These are phyloP conservation scores for Caenorhabditis zanzibari DNA, from an alignment of 2,888 invertebrate genomes.

Conservation along the genomic window DNA sequence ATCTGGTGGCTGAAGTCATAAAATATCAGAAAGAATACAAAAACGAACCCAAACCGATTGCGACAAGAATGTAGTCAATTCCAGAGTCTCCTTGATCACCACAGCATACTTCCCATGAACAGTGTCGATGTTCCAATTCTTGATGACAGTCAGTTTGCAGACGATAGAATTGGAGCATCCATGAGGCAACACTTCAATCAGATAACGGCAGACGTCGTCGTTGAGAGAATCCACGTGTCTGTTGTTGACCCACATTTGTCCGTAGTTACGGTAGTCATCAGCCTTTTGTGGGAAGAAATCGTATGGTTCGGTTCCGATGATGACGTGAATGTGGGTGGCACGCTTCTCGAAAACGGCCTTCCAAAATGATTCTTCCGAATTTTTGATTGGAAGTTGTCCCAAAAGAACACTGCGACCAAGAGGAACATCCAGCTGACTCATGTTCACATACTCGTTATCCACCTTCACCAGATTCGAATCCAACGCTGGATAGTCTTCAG, in stretches of 20 bases:
- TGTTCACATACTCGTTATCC: constrained; percentile 32
- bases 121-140: constrained; percentile 34
- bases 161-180: constrained; percentile 50
- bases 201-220: constrained; percentile 26
- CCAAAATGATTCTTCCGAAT: constrained; percentile 36
- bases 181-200: constrained; percentile 42
- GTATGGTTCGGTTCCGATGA: neutral
- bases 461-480: constrained; percentile 37
- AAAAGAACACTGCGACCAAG: constrained; percentile 28
- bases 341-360: constrained; percentile 35
- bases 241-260: constrained; percentile 47
- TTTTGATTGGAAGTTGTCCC: constrained; percentile 21
- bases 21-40: neutral
- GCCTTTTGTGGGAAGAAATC: constrained; percentile 38
- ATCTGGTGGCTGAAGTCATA: constrained; percentile 23
- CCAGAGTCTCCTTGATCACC: constrained; percentile 41
- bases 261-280: constrained; percentile 31
- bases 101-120: constrained; percentile 17
- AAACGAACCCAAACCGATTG: constrained; percentile 12
- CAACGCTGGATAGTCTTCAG: constrained; percentile 34
- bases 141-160: constrained; percentile 30
- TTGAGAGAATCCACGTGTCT: constrained; percentile 11
- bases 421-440: constrained; percentile 19
- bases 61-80: constrained; percentile 8
- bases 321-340: constrained; percentile 3